Evolutionary conservation across 2,797 vertebrate genomes (phyloP).

Genomic region (Chaetodon trifasciatus): DNA sequence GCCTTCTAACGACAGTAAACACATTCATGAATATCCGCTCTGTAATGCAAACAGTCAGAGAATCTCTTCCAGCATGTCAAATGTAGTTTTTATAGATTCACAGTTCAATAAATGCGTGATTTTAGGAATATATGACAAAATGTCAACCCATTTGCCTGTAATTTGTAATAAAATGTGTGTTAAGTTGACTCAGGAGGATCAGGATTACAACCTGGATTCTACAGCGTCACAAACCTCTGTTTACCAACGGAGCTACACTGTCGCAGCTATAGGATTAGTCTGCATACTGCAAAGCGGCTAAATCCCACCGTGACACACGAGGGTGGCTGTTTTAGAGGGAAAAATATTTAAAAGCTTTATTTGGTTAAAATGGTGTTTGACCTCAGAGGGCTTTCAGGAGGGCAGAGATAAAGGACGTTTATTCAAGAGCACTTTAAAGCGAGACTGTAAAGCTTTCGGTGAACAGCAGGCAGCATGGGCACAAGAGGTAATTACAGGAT

Average conservation of each 20-base stretch:
- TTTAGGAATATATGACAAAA: constrained; percentile 16
- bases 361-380: background rate
- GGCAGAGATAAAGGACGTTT: background rate
- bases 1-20: constrained; percentile 4
- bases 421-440: background rate
- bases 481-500: too few species aligned
- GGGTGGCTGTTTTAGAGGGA: background rate
- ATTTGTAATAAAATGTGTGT: constrained; percentile 39
- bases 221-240: constrained; percentile 43
- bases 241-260: constrained; percentile 17
- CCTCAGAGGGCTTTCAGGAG: background rate
- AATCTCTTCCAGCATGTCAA: constrained; percentile 6
- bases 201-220: constrained; percentile 55
- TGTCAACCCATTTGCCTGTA: constrained; percentile 13
- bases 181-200: constrained; percentile 37
- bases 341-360: background rate
- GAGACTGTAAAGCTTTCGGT: accelerated
- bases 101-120: constrained; percentile 23
- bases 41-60: constrained; percentile 8
- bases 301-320: constrained; percentile 15
- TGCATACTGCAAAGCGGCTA: background rate
- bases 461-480: too few species aligned
- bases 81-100: constrained; percentile 17
- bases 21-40: background rate
- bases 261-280: constrained; percentile 36